Evolutionary conservation across 2,888 invertebrate genomes (phyloP), one percentile per base, ranked within the genome.

Genomic region (Cynaeus angustus): DNA sequence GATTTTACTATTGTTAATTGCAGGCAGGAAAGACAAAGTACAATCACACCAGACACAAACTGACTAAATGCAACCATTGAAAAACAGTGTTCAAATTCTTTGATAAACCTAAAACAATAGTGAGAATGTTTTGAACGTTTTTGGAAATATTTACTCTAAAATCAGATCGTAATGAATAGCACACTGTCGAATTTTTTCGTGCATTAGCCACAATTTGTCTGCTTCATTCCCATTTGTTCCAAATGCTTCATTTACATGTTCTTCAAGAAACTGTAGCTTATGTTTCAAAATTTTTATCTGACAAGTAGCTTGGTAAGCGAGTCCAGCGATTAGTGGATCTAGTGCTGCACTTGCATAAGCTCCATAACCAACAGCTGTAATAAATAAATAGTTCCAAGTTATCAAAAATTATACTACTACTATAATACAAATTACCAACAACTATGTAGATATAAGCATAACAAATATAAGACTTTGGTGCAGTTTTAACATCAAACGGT

Each of bases 211-310:
- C 1, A n/a, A 33, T n/a, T n/a, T 33, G 9, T 9, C 33, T 33
- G 28, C 2, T n/a, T 33, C 21, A 41, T 45, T 16, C 33, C 1
- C 7, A 26, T 5, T 43, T 16, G 3, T 41, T 26, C 16, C 55
- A 43, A 41, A 1, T 45, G 45, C 58, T 7, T 37, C 64, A 21
- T 53, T 28, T 26, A 16, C 21, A 7, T 64, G 14, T 50, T 64
- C 16, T 7, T 8, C 6, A 16, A 66, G 38, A 41, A 37, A 10
- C 50, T 58, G 37, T 13, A 66, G 33, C 26, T 66, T 66, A 12
- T 66, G 8, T 28, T 66, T 59, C 13, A 66, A 33, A 12, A 66
- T 59, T 59, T 59, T 59, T 1, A 66, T 37, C 30, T 66, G 56
- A 21, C 16, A n/a, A 9, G 50, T 66, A 9, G 48, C 50, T 12